Base-by-base conservation (phyloP, 2,888 invertebrate species). In the Pammene aurita region DNA sequence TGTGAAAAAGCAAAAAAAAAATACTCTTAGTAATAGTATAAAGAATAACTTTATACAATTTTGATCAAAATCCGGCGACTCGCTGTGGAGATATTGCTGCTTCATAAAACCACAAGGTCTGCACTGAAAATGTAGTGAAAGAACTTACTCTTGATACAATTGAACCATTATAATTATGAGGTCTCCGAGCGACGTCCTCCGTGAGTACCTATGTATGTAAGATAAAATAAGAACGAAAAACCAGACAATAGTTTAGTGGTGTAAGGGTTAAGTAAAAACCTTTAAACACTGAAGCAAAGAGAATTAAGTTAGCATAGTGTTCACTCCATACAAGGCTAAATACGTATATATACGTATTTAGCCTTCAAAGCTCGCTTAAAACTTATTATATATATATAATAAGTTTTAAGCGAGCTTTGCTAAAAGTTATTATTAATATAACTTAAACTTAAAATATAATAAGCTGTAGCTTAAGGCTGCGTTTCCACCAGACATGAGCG, bases 151-250 rank as follows among this genome's bases (percentile, higher is more conserved):
- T 48, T 9, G 9, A 48, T 48, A 50, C 18, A 50, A 50, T 11
- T 50, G 0, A 18, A 50, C 18, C 50, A 50, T 50, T 50, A 50
- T 18, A 50, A 50, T 18, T 18, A 50, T 50, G 50, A 50, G 50
- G 18, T 50, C 10, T 50, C 48, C 18, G 6, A 9, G 50, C 16
- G 50, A 18, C 18, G 18, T 50, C 1, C 50, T 18, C 11, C 18
- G 11, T 18, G 48, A 14, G 18, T 50, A 48, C 18, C 6, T 44
- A n/a, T 35, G 35, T 35, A 9, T 38, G 38, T 42, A 42, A 9
- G 5, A 18, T 50, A 50, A 50, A 11, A 18, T 16, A 50, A 2
- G 7, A 10, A 5, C 11, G 10, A 18, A 18, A n/a, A 18, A 18
- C n/a, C 10, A 48, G 16, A 48, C 48, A 50, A 50, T 50, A 50